phyloP scores from a whole-genome alignment of 2,888 invertebrate genomes.

The Drosophila anceps region DNA sequence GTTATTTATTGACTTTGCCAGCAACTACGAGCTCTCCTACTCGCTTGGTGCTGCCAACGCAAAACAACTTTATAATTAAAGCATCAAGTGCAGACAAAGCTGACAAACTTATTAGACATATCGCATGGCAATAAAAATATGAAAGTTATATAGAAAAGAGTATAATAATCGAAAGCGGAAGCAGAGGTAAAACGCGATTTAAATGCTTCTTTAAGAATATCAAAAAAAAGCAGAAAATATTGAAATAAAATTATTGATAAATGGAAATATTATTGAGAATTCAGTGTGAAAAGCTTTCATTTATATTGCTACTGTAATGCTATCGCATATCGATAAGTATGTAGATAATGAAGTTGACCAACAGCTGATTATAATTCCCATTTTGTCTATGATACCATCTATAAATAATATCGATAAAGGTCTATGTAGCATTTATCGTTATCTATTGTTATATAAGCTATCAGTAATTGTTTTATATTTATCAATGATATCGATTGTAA shows the following conservation, averaged over 20 bases:
- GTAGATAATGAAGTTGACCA: neutral
- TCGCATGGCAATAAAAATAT: constrained; percentile 38
- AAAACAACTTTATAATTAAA: constrained; percentile 63
- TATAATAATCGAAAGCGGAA: neutral
- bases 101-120: constrained; percentile 37
- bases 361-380: too few relatives aligned
- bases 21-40: constrained; percentile 5
- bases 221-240: neutral
- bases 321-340: neutral
- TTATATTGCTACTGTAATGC: neutral
- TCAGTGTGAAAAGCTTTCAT: neutral
- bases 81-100: constrained; percentile 67
- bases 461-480: too few relatives aligned
- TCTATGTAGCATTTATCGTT: too few relatives aligned
- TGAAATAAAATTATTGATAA: neutral
- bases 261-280: neutral
- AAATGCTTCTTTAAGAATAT: neutral
- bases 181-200: neutral
- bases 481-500: too few relatives aligned
- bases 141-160: constrained; percentile 15
- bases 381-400: too few relatives aligned
- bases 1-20: constrained; percentile 59
- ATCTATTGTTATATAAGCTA: too few relatives aligned
- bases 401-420: too few relatives aligned
- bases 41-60: constrained; percentile 17